Conservation (phyloP, 2,888 invertebrate genomes). For the Apoda limacodes region DNA sequence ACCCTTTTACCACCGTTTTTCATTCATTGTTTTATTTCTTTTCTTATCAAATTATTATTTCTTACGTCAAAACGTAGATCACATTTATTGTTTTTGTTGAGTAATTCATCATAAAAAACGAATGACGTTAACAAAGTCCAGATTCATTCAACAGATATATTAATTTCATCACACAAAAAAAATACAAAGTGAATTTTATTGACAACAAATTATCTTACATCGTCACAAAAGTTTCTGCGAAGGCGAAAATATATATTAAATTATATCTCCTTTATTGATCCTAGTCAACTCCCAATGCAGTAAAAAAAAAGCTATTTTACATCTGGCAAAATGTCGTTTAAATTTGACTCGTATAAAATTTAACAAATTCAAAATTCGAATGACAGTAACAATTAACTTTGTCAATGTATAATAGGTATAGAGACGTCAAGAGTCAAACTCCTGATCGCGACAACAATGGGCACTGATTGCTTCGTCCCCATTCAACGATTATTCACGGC, state of each 20-base stretch:
- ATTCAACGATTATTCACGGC: constrained; percentile 62
- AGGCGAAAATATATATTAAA: constrained; percentile 41
- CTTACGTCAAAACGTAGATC: no score
- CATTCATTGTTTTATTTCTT: no score
- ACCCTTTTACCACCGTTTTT: no score
- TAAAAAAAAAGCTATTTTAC: background rate
- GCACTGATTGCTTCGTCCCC: constrained; percentile 49
- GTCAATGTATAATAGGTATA: constrained; percentile 33
- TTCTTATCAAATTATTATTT: no score
- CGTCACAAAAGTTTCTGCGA: constrained; percentile 33
- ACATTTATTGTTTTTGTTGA: no score
- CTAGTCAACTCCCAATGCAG: constrained; percentile 23
- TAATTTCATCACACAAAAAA: no score
- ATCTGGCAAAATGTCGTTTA: constrained; percentile 13
- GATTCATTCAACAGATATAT: no score
- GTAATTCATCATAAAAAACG: no score
- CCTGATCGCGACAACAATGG: constrained; percentile 41
- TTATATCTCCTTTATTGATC: constrained; percentile 36
- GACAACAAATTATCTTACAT: constrained; percentile 48
- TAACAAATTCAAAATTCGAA: background rate
- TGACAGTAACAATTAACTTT: constrained; percentile 23
- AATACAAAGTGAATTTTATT: constrained; percentile 35
- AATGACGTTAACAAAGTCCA: no score
- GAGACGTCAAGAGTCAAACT: constrained; percentile 57
- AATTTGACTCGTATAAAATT: constrained; percentile 9